Percentiles rank a stretch among this genome's conserved stretches.
Evolutionary conservation across 2,888 invertebrate species (phyloP).

Genomic region (Lepeophtheirus nordmannii): DNA sequence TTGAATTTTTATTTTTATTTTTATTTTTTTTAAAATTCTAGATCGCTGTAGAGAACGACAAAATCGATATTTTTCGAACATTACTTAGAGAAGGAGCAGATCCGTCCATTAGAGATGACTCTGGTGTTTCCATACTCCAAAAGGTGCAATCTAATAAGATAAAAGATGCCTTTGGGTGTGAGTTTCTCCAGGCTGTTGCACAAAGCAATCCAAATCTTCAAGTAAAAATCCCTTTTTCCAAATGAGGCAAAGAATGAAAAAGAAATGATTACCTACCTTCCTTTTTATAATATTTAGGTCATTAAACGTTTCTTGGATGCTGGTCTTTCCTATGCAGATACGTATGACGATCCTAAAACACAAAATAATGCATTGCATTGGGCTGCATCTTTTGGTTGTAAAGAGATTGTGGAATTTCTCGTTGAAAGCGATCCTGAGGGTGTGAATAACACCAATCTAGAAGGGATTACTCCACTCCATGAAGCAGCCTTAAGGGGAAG

Average conservation of each 20-base stretch:
- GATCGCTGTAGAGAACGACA: background rate
- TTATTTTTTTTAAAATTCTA: background rate
- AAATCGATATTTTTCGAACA: background rate
- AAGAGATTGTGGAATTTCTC: slow-evolving; percentile 4
- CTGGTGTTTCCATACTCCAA: background rate
- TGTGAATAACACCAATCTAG: background rate
- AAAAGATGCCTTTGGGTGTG: background rate
- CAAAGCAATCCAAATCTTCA: background rate
- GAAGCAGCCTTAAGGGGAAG: slow-evolving; percentile 4
- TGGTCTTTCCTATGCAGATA: background rate
- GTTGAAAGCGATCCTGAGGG: background rate
- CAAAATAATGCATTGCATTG: slow-evolving; percentile 12
- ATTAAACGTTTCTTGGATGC: slow-evolving; percentile 14
- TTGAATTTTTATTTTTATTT: too few relatives aligned
- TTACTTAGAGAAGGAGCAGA: background rate
- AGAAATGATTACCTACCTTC: background rate
- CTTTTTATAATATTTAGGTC: background rate
- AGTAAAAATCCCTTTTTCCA: background rate
- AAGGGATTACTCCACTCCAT: slow-evolving; percentile 15
- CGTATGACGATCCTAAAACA: background rate
- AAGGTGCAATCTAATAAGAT: background rate
- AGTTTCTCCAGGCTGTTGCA: background rate
- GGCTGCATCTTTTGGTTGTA: slow-evolving; percentile 9
- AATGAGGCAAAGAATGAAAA: too few relatives aligned
- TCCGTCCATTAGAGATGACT: background rate